Evolutionary conservation across 2,113 vertebrate genomes (phyloP).

Genomic region (Saguinus imperator): DNA sequence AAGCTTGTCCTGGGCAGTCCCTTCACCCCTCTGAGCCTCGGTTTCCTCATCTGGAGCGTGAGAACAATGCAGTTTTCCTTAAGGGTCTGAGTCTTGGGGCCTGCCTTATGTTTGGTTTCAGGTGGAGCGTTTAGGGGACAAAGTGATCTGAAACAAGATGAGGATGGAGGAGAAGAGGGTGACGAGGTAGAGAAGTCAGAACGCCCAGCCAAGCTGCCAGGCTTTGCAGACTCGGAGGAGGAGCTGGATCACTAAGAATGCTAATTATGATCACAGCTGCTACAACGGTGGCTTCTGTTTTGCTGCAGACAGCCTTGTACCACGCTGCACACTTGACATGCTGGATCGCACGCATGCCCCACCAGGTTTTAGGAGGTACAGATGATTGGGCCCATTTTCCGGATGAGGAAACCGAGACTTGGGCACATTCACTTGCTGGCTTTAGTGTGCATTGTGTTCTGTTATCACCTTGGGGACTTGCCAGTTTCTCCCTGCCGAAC

Average conservation of each 20-base stretch:
- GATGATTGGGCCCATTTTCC: background rate
- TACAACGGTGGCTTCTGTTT: background rate
- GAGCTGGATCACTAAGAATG: background rate
- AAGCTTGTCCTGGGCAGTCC: no score
- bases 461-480: background rate
- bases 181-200: background rate
- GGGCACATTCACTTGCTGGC: no score
- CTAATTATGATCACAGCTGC: accelerated
- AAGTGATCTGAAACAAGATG: background rate
- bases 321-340: accelerated
- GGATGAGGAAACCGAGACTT: background rate
- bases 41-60: background rate
- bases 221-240: background rate
- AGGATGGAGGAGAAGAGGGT: background rate
- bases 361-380: background rate
- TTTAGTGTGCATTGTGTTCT: background rate
- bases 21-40: background rate
- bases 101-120: background rate
- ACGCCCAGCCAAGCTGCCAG: background rate
- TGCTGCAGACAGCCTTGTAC: accelerated
- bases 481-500: background rate
- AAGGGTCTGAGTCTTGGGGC: background rate
- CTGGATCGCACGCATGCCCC: accelerated
- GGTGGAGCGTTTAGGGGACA: background rate
- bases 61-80: background rate